Conservation (phyloP, 1,140 invertebrate species). For the Platyscapa corneri region DNA sequence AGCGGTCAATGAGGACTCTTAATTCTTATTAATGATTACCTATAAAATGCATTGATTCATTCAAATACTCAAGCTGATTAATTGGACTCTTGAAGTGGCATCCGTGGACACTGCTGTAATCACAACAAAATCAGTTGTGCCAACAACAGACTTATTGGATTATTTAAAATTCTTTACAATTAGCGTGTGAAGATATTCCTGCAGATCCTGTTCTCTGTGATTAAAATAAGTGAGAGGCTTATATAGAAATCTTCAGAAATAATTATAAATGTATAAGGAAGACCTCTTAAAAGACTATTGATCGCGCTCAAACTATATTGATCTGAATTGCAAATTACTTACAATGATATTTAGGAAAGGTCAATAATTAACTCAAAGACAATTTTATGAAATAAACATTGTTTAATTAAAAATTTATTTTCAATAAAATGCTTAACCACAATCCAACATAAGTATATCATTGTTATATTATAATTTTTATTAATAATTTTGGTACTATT, state of each 20-base stretch:
- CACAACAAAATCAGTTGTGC: conserved; percentile 76
- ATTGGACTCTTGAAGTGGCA: conserved; percentile 73
- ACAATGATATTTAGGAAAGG: conserved; percentile 20
- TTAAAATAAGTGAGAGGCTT: conserved; percentile 31
- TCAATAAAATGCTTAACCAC: conserved; percentile 51
- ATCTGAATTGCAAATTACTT: conserved; percentile 50
- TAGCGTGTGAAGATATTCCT: conserved; percentile 36
- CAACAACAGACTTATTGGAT: conserved; percentile 69
- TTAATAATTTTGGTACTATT: conserved; percentile 12
- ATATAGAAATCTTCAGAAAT: conserved; percentile 27
- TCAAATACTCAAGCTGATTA: conserved; percentile 73
- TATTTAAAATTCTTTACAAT: conserved; percentile 50
- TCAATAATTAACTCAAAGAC: conserved; percentile 45
- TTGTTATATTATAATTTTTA: background rate
- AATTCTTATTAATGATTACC: conserved; percentile 75
- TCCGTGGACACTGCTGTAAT: conserved; percentile 73
- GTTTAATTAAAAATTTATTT: conserved; percentile 55
- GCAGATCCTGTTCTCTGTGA: conserved; percentile 36
- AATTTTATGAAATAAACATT: conserved; percentile 52
- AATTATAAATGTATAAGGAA: conserved; percentile 19
- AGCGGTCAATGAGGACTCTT: conserved; percentile 66
- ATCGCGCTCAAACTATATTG: conserved; percentile 45
- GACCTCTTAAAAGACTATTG: conserved; percentile 43
- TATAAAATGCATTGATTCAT: conserved; percentile 75
- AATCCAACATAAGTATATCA: conserved; percentile 44